Conservation (phyloP, 2,113 vertebrate species). For the Puntigrus tetrazona region DNA sequence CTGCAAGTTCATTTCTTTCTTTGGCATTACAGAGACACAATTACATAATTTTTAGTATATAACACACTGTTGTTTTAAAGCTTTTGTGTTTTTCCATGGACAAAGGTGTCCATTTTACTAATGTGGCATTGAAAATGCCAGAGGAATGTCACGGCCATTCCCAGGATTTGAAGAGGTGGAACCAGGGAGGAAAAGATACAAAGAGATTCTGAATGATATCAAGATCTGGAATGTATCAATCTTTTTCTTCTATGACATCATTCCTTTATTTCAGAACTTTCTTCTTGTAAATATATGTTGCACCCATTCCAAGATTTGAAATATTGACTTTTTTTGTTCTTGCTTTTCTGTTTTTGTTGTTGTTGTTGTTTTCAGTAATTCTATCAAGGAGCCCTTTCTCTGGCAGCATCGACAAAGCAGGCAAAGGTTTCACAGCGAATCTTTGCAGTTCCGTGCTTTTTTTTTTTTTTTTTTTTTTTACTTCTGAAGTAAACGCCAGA, state of each 20-base stretch:
- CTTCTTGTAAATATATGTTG: slow-evolving; percentile 35
- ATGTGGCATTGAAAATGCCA: slow-evolving; percentile 35
- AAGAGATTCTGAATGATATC: background rate
- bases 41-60: slow-evolving; percentile 3
- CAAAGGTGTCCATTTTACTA: slow-evolving; percentile 43
- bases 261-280: slow-evolving; percentile 42
- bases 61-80: slow-evolving; percentile 34
- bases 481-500: slow-evolving; percentile 48
- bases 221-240: slow-evolving; percentile 48
- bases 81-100: slow-evolving; percentile 34
- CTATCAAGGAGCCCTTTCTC: slow-evolving; percentile 20
- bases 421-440: slow-evolving; percentile 32
- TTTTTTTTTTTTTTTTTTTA: too few relatives aligned
- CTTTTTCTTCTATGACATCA: slow-evolving; percentile 16
- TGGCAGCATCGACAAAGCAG: slow-evolving; percentile 18
- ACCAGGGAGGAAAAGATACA: background rate
- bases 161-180: slow-evolving; percentile 11
- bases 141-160: slow-evolving; percentile 46
- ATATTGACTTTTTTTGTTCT: slow-evolving; percentile 2
- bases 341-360: background rate
- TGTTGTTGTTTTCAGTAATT: background rate
- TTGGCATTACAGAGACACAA: slow-evolving; percentile 27
- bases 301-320: slow-evolving; percentile 37
- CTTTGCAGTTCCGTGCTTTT: slow-evolving; percentile 40
- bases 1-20: slow-evolving; percentile 21